Evolutionary conservation across 2,113 vertebrate species (phyloP), one percentile per base, ranked within the genome.

Genomic region (Oreocharis arfaki): DNA sequence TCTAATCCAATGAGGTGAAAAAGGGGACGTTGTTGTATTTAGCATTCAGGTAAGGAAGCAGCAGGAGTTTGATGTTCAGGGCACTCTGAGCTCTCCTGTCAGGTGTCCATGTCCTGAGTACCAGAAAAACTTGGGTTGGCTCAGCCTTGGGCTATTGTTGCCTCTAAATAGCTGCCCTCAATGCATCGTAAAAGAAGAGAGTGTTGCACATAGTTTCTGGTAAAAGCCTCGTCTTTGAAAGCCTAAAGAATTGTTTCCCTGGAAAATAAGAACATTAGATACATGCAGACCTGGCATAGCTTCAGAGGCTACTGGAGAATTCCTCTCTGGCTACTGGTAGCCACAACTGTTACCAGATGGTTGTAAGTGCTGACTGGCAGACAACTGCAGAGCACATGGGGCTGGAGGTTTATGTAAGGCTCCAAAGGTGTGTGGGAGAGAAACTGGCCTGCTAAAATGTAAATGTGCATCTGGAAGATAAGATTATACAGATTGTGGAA

Each of bases 231-330:
- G 5, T 86, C 60, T 93, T 79, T 92, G 80, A 76, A 92, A 94
- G 70, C 74, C 70, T 78, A 9, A 89, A 75, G 83, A 86, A 75
- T 84, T 87, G 69, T 84, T 82, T 84, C 73, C 65, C 63, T 89
- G 93, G n/a, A 84, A 96, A 93, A 94, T 30, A 49, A 84, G 83
- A 86, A 46, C 37, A 56, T 88, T 44, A 84, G 83, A 85, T 91
- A 61, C 64, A 76, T 32, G 69, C 83, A 73, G 92, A 90, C 79
- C 83, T 95, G 93, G 90, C 80, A 73, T 11, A 49, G 86, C 93
- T 96, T 97, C 96, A 95, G 83, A 96, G 88, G 88, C 90, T 87
- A 86, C 90, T 96, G 92, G 50, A 76, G 82, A 83, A 92, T 97
- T 93, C 74, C 46, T 83, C 65, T 65, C 67, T 90, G 93, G 87